Conservation (phyloP, 1,140 invertebrate genomes). For the Plodia interpunctella region DNA sequence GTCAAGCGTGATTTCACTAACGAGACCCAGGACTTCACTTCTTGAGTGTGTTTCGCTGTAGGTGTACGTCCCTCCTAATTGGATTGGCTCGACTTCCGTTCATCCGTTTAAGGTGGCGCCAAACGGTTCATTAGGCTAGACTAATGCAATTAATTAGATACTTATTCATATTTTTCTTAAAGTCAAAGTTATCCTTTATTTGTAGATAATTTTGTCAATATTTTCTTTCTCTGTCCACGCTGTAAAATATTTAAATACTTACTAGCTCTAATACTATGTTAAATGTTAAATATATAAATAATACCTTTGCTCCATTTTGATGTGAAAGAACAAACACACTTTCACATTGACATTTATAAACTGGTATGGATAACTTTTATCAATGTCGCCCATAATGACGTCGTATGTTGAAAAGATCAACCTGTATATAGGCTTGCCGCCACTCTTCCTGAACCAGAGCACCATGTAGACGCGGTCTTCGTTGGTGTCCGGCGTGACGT, state of each 20-base stretch:
- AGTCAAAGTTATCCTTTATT: too few species aligned
- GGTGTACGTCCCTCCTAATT: conserved; percentile 63
- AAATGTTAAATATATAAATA: too few species aligned
- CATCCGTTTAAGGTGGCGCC: conserved; percentile 61
- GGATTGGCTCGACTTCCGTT: conserved; percentile 64
- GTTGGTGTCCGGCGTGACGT: conserved; percentile 86
- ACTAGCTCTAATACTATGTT: too few species aligned
- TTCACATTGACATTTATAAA: too few species aligned
- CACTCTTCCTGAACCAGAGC: conserved; percentile 89
- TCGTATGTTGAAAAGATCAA: conserved; percentile 43
- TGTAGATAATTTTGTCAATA: too few species aligned
- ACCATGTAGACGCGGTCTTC: conserved; percentile 94
- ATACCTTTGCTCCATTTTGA: too few species aligned
- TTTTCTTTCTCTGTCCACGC: too few species aligned
- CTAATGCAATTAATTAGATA: conserved; percentile 59
- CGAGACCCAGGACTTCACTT: conserved; percentile 28
- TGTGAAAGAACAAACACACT: too few species aligned
- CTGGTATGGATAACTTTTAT: too few species aligned
- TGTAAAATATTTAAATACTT: too few species aligned
- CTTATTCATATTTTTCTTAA: conserved; percentile 38
- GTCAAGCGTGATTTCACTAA: conserved; percentile 30
- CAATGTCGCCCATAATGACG: too few species aligned
- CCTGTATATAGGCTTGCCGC: conserved; percentile 93
- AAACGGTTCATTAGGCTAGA: conserved; percentile 62
- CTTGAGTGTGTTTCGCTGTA: conserved; percentile 66